Percentiles rank a stretch among this genome's conserved stretches.
phyloP scores from a whole-genome alignment of 2,888 invertebrate species.

The Helicoverpa assulta region DNA sequence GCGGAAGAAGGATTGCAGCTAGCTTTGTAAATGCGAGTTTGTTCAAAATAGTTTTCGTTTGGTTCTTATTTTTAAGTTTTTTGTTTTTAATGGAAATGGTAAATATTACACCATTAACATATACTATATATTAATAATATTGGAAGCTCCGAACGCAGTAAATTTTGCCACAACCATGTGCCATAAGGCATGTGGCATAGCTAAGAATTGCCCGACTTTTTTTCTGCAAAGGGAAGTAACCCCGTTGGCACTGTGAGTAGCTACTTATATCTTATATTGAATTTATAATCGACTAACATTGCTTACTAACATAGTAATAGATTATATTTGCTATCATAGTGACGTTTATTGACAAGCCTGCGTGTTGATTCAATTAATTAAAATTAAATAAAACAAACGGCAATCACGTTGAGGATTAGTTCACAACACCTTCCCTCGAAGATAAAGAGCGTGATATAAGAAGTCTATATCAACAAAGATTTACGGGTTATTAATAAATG shows the following conservation, averaged over 20 bases:
- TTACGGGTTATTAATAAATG: conserved; percentile 1
- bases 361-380: conserved; percentile 42
- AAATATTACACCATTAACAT: no score
- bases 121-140: no score
- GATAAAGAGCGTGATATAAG: conserved; percentile 29
- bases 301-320: conserved; percentile 10
- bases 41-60: background rate
- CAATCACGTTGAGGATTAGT: conserved; percentile 43
- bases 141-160: no score
- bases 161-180: no score
- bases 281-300: conserved; percentile 12
- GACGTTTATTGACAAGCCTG: conserved; percentile 16
- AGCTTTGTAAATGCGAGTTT: background rate
- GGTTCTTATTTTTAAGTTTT: background rate
- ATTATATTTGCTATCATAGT: conserved; percentile 34
- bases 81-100: background rate
- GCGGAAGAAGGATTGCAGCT: background rate
- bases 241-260: no score
- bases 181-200: no score
- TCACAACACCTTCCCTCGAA: conserved; percentile 40
- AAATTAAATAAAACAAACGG: conserved; percentile 49
- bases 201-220: no score
- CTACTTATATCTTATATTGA: background rate
- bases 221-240: no score
- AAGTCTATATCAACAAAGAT: conserved; percentile 25